These are phyloP conservation scores for Microctonus aethiopoides DNA, from an alignment of 2,888 invertebrate species.

Conservation along the genomic window DNA sequence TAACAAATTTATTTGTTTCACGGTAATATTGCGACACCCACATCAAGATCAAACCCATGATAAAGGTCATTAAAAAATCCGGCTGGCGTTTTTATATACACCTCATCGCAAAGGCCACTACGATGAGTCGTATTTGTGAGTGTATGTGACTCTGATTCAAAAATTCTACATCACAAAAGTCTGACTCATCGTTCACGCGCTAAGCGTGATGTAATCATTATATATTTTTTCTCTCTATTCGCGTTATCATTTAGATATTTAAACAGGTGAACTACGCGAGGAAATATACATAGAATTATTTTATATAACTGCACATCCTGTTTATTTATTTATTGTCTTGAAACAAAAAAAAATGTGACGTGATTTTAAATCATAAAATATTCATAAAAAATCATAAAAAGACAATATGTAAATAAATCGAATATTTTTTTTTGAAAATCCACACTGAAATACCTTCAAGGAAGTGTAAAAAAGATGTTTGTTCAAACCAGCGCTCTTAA, in stretches of 20 bases:
- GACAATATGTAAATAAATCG: too few species aligned
- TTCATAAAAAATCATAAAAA: too few species aligned
- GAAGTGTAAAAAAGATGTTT: too few species aligned
- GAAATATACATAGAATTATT: not conserved
- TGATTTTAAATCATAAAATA: not conserved
- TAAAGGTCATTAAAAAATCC: slow-evolving; percentile 27
- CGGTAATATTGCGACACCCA: slow-evolving; percentile 23
- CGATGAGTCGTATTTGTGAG: slow-evolving; percentile 33
- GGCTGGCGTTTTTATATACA: not conserved
- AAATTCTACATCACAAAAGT: slow-evolving; percentile 30
- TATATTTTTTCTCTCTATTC: slow-evolving; percentile 11
- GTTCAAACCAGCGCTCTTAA: too few species aligned
- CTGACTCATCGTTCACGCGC: slow-evolving; percentile 38
- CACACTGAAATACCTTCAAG: too few species aligned
- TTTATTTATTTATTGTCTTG: not conserved
- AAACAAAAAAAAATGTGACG: not conserved
- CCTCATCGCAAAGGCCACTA: slow-evolving; percentile 18
- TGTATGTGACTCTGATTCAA: slow-evolving; percentile 22
- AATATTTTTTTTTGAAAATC: too few species aligned
- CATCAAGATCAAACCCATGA: slow-evolving; percentile 13
- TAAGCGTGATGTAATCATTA: slow-evolving; percentile 44
- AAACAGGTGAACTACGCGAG: slow-evolving; percentile 50
- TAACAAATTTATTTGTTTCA: slow-evolving; percentile 5
- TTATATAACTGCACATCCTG: too few species aligned
- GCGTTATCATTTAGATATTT: slow-evolving; percentile 44